A percentile compares a stretch with the other conserved stretches of the same genome.
Conservation (phyloP, 2,888 invertebrate species). For the Willowsia nigromaculata region DNA sequence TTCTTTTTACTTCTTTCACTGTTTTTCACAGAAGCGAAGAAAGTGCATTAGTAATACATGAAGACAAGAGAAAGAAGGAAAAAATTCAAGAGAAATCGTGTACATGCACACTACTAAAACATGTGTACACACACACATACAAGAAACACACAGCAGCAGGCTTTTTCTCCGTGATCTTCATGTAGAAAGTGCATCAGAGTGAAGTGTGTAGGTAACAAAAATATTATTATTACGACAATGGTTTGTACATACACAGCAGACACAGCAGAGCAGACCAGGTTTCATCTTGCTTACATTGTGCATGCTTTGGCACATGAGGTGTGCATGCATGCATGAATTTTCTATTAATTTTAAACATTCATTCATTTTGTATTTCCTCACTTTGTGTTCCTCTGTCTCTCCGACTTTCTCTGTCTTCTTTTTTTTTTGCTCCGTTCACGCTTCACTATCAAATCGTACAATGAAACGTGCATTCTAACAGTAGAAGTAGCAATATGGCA, state of each 20-base stretch:
- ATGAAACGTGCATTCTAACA: not conserved
- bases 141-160: not conserved
- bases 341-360: slow-evolving; percentile 71
- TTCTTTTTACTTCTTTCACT: not conserved
- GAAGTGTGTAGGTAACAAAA: not conserved
- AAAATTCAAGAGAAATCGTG: not conserved
- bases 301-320: slow-evolving; percentile 27
- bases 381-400: not conserved
- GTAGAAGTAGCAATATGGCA: not conserved
- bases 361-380: slow-evolving; percentile 44
- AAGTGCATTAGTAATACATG: slow-evolving; percentile 62
- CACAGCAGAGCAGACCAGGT: not conserved
- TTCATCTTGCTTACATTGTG: not conserved
- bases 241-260: not conserved
- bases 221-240: slow-evolving; percentile 31
- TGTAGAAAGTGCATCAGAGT: not conserved
- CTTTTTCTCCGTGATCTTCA: not conserved
- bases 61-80: slow-evolving; percentile 7
- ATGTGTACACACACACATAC: not conserved
- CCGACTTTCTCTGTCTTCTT: slow-evolving; percentile 26
- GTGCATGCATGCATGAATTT: slow-evolving; percentile 71
- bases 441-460: slow-evolving; percentile 29
- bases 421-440: slow-evolving; percentile 11
- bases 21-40: not conserved
- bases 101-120: not conserved